Conservation (phyloP, 2,888 invertebrate genomes). For the Phaedon cochleariae region DNA sequence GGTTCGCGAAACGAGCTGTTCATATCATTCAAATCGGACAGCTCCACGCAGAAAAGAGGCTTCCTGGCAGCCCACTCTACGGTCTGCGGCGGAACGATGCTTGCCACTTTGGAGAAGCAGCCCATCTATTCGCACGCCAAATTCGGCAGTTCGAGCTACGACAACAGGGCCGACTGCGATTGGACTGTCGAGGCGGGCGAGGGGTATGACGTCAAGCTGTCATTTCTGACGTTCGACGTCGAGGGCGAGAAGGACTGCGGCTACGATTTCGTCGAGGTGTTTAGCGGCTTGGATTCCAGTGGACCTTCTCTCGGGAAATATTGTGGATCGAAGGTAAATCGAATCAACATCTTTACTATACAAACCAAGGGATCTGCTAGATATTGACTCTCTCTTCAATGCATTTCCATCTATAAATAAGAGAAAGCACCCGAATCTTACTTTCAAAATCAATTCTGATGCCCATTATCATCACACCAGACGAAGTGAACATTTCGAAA, state of each 20-base stretch:
- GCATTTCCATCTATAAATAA: too few species aligned
- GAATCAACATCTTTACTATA: too few species aligned
- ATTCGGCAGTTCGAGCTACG: constrained; percentile 90
- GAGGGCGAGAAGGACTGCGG: constrained; percentile 91
- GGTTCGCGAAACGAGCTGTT: constrained; percentile 77
- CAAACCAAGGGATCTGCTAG: too few species aligned
- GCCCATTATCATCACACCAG: too few species aligned
- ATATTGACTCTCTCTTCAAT: too few species aligned
- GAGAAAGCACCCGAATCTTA: too few species aligned
- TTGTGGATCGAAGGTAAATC: constrained; percentile 82
- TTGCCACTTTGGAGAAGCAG: constrained; percentile 79
- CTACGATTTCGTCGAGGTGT: constrained; percentile 93
- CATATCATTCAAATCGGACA: constrained; percentile 94
- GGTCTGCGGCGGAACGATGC: constrained; percentile 91
- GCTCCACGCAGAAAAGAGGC: constrained; percentile 90
- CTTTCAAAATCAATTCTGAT: too few species aligned
- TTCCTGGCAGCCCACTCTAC: constrained; percentile 91
- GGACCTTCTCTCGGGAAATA: constrained; percentile 81
- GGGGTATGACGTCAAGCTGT: constrained; percentile 80
- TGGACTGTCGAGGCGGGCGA: constrained; percentile 89
- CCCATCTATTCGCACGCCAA: constrained; percentile 93
- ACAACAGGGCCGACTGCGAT: constrained; percentile 87
- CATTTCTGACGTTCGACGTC: constrained; percentile 85
- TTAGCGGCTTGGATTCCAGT: constrained; percentile 83
- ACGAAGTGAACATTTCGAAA: too few species aligned